Base-by-base conservation (phyloP, 2,113 vertebrate species). In the Hydrolagus affinis region DNA sequence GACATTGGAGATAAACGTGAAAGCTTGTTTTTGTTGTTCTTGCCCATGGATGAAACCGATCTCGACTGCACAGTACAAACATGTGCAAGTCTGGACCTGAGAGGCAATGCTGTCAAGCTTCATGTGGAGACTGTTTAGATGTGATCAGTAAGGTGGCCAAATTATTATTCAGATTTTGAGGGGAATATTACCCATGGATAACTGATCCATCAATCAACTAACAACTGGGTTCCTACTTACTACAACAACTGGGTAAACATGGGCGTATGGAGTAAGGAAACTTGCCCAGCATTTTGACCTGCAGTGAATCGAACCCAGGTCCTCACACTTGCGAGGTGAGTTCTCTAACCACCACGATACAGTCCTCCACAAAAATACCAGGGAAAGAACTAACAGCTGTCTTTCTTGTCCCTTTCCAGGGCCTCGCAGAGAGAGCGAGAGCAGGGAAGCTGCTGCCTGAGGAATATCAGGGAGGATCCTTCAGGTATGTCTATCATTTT, bases 381-480 rank as follows among this genome's bases (percentile, higher is more conserved):
- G 9, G 23, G 30, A 64, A 19, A 17, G 25, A 83, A 17, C 30
- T 83, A 44, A 83, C 60, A 66, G 60, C 25, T 19, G 25, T 66
- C 23, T 86, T 83, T 28, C 59, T 80, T n/a, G 69, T 70, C 87
- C 75, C 89, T 89, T 87, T 57, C 30, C 86, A 99, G 98, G 90
- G 89, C 57, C 86, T 99, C 75, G 95, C 97, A 70, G 95, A 97
- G 90, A 99, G 96, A 89, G 98, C 97, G 86, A 93, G 96, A 91
- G 96, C 95, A 90, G 97, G 97, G 86, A 99, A 98, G 87, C 91
- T 99, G 80, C 90, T 97, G 86, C 98, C 97, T 1, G 96, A 98
- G 88, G 98, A 99, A 87, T 98, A 98, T 88, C 96, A 98, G 89
- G 97, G 98, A 86, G 97, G 98, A 85, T 97, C 98, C 75, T 98